These are phyloP conservation scores for Ctena decussata DNA, from an alignment of 2,888 invertebrate genomes.

Conservation along the genomic window DNA sequence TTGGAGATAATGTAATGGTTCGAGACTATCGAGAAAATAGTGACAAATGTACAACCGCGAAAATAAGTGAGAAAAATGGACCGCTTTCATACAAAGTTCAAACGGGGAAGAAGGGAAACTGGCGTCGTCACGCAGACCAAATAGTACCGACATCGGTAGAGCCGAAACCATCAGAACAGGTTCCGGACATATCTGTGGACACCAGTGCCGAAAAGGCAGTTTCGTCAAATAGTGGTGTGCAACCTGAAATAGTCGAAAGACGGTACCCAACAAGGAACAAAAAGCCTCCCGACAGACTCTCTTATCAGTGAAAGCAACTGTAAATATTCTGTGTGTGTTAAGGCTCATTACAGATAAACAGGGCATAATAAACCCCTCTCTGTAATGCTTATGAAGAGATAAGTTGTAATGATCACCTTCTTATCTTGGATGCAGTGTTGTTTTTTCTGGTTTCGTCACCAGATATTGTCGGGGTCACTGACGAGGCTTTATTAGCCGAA, in stretches of 20 bases:
- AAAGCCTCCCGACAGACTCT: neutral
- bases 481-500: too few relatives aligned
- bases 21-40: slow-evolving; percentile 14
- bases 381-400: neutral
- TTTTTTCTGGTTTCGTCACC: too few relatives aligned
- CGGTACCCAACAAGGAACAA: neutral
- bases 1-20: slow-evolving; percentile 14
- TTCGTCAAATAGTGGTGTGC: too few relatives aligned
- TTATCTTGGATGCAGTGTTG: neutral
- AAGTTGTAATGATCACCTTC: too few relatives aligned
- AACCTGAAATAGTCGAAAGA: neutral
- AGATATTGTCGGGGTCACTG: too few relatives aligned
- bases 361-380: neutral
- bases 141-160: neutral
- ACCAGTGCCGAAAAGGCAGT: too few relatives aligned
- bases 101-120: neutral
- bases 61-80: neutral
- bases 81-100: slow-evolving; percentile 23
- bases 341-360: neutral
- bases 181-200: neutral
- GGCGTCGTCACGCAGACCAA: neutral
- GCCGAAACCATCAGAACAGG: neutral
- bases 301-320: neutral
- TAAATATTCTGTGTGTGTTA: neutral
- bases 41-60: neutral